These are phyloP conservation scores for Drosophila sp. DNA, from an alignment of 1,140 invertebrate genomes.

Conservation along the genomic window DNA sequence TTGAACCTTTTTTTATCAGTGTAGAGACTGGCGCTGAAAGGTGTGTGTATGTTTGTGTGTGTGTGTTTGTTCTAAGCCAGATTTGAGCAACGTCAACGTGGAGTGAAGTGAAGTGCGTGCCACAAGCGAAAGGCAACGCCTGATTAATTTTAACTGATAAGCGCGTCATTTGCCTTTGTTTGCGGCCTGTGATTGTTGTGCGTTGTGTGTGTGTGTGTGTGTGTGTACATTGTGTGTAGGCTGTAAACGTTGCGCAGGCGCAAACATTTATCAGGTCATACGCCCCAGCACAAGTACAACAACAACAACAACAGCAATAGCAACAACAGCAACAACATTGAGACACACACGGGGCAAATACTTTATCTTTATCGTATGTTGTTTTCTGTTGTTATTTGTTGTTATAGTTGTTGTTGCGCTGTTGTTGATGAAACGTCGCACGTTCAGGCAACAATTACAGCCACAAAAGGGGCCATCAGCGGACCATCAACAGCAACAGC, in stretches of 20 bases:
- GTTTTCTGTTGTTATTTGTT: slow-evolving; percentile 60
- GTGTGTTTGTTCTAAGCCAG: slow-evolving; percentile 25
- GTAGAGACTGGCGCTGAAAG: slow-evolving; percentile 61
- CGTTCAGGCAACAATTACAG: slow-evolving; percentile 73
- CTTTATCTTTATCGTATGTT: slow-evolving; percentile 80
- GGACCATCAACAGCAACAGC: slow-evolving; percentile 19
- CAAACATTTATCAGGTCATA: slow-evolving; percentile 78
- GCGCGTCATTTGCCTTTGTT: slow-evolving; percentile 76
- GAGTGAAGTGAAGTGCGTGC: slow-evolving; percentile 43
- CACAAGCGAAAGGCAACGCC: slow-evolving; percentile 65
- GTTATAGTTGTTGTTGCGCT: slow-evolving; percentile 20
- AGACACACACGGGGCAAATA: slow-evolving; percentile 40
- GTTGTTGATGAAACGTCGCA: slow-evolving; percentile 52
- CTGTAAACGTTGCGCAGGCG: slow-evolving; percentile 73
- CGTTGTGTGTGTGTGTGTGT: slow-evolving; percentile 23
- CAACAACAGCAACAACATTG: slow-evolving; percentile 40
- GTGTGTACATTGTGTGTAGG: slow-evolving; percentile 59
- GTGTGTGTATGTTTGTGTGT: slow-evolving; percentile 25
- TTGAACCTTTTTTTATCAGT: too few species aligned
- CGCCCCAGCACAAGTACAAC: slow-evolving; percentile 51
- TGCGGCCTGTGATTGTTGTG: slow-evolving; percentile 46
- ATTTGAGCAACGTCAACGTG: slow-evolving; percentile 3
- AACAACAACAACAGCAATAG: slow-evolving; percentile 43
- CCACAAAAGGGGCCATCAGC: slow-evolving; percentile 44
- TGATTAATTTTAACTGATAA: slow-evolving; percentile 82